Evolutionary conservation across 2,113 vertebrate species (phyloP), one percentile per base, ranked within the genome.

Genomic region (Arizona elegans): DNA sequence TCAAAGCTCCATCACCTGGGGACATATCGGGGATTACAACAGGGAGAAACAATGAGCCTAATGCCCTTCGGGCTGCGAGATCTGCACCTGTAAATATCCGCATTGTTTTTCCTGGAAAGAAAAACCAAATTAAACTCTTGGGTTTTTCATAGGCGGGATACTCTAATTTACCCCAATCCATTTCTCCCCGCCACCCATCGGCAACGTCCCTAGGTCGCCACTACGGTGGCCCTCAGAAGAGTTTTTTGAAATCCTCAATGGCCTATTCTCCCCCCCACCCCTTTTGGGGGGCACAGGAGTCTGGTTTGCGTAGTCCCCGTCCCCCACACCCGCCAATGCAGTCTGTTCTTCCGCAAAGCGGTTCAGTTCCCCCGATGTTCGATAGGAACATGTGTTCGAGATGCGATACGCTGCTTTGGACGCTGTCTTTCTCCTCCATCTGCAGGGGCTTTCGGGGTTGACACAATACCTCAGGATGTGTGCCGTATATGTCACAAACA

Each of bases 401-500:
- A 92, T 91, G 55, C 3, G 1, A 4, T 2, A 1, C 23, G 65
- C 54, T 33, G 65, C 1, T 29, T 75, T 88, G 93, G 93, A 54
- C 53, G 89, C 92, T 95, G 90, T 89, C 90, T 5, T 87, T 95
- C 9, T 65, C 88, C 55, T 96, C 95, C 93, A 91, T 96, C 95
- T 96, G 95, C 93, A 92, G 52, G 17, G 23, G 90, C 0, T 0
- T 94, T 94, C 91, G 92, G 87, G 95, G 95, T 96, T 96, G 94
- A 92, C 93, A 94, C 93, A 94, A 94, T 1, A 0, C 55, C 26
- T 87, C 90, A 92, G 92, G 92, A 24, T 90, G 52, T 50, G 91
- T 50, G 91, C 91, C 75, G 89, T 0, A 0, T 95, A 53, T 96
- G 96, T 96, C 94, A 95, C 93, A 95, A 96, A 96, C 94, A 93